phyloP scores from a whole-genome alignment of 1,140 invertebrate species.

The Conus ventricosus region DNA sequence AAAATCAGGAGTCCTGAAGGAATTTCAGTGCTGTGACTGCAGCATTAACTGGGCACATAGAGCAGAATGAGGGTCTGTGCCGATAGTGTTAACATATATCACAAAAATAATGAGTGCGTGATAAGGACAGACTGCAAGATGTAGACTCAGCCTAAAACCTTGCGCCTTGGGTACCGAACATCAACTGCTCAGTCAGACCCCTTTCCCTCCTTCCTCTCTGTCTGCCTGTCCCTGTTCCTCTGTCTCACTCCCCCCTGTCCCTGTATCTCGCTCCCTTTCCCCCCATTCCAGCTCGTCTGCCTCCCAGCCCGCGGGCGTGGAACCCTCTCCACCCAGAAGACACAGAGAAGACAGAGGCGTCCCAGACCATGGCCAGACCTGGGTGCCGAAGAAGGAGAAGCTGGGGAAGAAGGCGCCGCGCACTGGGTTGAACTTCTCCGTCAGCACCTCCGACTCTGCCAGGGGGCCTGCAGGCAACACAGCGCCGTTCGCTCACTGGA shows the following conservation, averaged over 20 bases:
- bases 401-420: background rate
- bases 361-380: background rate
- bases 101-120: too few species aligned
- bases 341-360: background rate
- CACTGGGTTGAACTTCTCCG: slow-evolving; percentile 3
- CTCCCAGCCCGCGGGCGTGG: too few species aligned
- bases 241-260: background rate
- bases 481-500: background rate
- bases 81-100: too few species aligned
- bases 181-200: background rate
- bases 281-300: background rate
- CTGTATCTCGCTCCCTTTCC: background rate
- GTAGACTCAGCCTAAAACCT: too few species aligned
- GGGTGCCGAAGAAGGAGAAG: slow-evolving; percentile 15
- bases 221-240: background rate
- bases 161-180: background rate
- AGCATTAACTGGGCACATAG: too few species aligned
- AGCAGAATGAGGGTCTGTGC: too few species aligned
- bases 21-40: too few species aligned
- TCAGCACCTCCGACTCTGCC: slow-evolving; percentile 22
- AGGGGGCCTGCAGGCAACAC: background rate
- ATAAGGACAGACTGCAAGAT: too few species aligned
- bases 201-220: background rate
- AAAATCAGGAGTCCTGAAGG: too few species aligned
- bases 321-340: too few species aligned